A percentile compares a stretch with the other conserved stretches of the same genome.
phyloP scores from a whole-genome alignment of 2,797 vertebrate species.

The Alcedo atthis region DNA sequence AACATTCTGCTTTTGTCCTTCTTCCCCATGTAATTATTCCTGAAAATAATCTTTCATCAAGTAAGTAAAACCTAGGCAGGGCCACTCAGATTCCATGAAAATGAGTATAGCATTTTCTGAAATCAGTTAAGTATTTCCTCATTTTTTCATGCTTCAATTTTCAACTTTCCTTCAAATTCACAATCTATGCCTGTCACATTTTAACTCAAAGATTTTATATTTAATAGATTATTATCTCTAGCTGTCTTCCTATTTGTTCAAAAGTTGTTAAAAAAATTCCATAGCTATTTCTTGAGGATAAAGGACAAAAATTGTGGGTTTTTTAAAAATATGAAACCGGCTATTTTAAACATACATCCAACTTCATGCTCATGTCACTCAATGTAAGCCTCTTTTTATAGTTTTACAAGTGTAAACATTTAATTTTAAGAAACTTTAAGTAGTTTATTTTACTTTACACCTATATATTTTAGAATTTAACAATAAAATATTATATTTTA shows the following conservation, averaged over 20 bases:
- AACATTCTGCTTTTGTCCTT: background rate
- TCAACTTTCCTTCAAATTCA: constrained; percentile 10
- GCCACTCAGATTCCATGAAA: constrained; percentile 2
- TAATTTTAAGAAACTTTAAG: background rate
- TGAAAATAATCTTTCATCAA: constrained; percentile 22
- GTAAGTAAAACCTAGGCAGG: background rate
- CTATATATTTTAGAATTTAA: background rate
- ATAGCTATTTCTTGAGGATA: background rate
- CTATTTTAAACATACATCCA: background rate
- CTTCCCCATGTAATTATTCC: background rate
- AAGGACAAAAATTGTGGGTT: background rate
- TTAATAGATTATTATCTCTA: background rate
- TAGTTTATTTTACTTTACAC: background rate
- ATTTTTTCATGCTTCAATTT: background rate
- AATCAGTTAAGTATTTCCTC: background rate
- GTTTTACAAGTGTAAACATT: background rate
- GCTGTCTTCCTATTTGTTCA: background rate
- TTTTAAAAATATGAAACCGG: background rate
- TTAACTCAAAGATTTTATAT: background rate
- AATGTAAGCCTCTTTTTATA: background rate
- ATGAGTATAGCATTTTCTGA: background rate
- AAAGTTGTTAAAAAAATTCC: background rate
- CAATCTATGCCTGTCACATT: background rate
- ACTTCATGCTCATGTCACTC: background rate
- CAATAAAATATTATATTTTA: background rate